Evolutionary conservation across 2,888 invertebrate species (phyloP), one percentile per base, ranked within the genome.

Genomic region (Vanessa cardui): DNA sequence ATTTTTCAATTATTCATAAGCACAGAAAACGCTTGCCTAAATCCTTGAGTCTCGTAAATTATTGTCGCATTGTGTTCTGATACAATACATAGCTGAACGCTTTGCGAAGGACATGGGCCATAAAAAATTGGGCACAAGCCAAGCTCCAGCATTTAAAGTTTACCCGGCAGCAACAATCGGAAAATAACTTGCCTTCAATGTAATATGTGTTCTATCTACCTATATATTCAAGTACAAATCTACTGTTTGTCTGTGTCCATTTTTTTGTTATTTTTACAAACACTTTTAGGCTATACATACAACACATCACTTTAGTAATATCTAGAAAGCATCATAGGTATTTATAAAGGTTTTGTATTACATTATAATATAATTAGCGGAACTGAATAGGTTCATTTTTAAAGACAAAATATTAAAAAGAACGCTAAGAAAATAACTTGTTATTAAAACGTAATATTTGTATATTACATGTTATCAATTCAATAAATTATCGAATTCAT

Each of bases 61-160:
- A 69, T 70, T 60, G 66, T 70, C 64, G 68, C 70, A 71, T 66
- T 74, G 71, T 68, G 56, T 68, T 70, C 68, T 70, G 70, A 73
- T 69, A 78, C 78, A 78, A 75, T 77, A 72, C 71, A 66, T 72
- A 68, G 72, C 72, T 70, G 77, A 79, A 77, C 77, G 78, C 78
- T 81, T 77, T 77, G 73, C 74, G 77, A 80, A 78, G 78, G 77
- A 79, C 76, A 77, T 72, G 72, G 80, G 77, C 76, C 77, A 78
- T 78, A 79, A 83, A 84, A 83, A 81, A 80, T 77, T 87, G 87
- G 87, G 81, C 70, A 72, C 44, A n/a, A 68, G 84, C 87, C 87
- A 87, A 86, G 76, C 78, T 76, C 74, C 69, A 76, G 76, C 67
- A 70, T 72, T 70, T 70, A 72, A 72, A 72, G 70, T 78, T 71